Evolutionary conservation across 2,797 vertebrate genomes (phyloP).

Genomic region (Leuciscus waleckii): DNA sequence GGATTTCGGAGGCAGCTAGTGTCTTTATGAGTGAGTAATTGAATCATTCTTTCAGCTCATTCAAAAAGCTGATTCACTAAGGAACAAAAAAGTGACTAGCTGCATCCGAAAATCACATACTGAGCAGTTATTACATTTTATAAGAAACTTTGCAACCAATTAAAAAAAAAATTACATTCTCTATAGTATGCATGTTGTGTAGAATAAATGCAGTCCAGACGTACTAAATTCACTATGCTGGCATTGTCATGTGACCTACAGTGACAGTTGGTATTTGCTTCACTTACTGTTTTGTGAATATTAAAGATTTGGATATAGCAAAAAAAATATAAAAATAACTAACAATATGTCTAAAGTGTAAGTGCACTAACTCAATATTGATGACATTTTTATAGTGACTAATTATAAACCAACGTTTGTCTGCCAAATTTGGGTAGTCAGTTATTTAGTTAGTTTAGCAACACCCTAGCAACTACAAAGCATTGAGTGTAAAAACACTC

Average conservation of each 20-base stretch:
- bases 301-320: too few species aligned
- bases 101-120: not conserved
- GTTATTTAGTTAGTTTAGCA: not conserved
- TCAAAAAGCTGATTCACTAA: not conserved
- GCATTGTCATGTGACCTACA: not conserved
- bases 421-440: not conserved
- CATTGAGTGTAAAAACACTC: not conserved
- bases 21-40: not conserved
- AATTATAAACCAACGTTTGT: not conserved
- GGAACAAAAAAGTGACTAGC: not conserved
- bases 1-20: not conserved
- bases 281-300: too few species aligned
- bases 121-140: not conserved
- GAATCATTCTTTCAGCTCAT: not conserved
- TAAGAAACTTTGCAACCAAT: not conserved
- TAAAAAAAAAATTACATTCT: not conserved
- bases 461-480: not conserved
- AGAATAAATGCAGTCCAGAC: not conserved
- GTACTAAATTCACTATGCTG: not conserved
- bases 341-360: not conserved
- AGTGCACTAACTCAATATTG: not conserved
- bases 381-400: too few species aligned
- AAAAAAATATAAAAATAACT: not conserved
- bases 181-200: not conserved
- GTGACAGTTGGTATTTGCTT: not conserved